Percentiles rank a stretch among this genome's conserved stretches.
phyloP scores from a whole-genome alignment of 2,797 vertebrate species.

The Bryconaethiops microstoma region DNA sequence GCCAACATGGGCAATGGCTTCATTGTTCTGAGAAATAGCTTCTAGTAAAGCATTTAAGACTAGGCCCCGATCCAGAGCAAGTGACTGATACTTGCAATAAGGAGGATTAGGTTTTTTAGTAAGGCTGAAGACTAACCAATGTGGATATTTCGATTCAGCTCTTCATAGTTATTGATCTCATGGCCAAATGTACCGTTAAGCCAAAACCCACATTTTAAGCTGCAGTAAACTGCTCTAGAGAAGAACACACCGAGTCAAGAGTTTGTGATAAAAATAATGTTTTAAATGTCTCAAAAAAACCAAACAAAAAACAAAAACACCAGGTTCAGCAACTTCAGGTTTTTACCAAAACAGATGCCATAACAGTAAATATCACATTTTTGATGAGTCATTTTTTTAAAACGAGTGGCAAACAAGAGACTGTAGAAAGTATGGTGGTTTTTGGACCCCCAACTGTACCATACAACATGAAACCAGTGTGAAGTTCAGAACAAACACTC shows the following conservation, averaged over 20 bases:
- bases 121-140: too few relatives aligned
- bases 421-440: constrained; percentile 67
- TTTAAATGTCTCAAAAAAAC: constrained; percentile 76
- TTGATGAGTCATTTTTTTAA: constrained; percentile 46
- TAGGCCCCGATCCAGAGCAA: too few relatives aligned
- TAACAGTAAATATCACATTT: constrained; percentile 58
- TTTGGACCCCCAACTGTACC: constrained; percentile 71
- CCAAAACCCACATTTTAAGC: not conserved
- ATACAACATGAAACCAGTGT: constrained; percentile 67
- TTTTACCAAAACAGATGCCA: constrained; percentile 75
- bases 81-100: too few relatives aligned
- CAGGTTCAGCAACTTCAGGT: constrained; percentile 72
- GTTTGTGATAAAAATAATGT: constrained; percentile 78
- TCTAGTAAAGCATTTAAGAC: too few relatives aligned
- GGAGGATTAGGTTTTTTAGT: too few relatives aligned
- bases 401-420: constrained; percentile 75
- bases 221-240: not conserved
- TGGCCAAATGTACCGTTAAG: not conserved
- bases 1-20: too few relatives aligned
- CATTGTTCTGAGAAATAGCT: too few relatives aligned
- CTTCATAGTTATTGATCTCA: too few relatives aligned
- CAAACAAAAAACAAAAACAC: too few relatives aligned
- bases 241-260: constrained; percentile 34
- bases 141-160: too few relatives aligned
- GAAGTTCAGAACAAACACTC: constrained; percentile 70